Evolutionary conservation across 2,113 vertebrate genomes (phyloP), one percentile per base, ranked within the genome.

Genomic region (Cyprinodon variegatus): DNA sequence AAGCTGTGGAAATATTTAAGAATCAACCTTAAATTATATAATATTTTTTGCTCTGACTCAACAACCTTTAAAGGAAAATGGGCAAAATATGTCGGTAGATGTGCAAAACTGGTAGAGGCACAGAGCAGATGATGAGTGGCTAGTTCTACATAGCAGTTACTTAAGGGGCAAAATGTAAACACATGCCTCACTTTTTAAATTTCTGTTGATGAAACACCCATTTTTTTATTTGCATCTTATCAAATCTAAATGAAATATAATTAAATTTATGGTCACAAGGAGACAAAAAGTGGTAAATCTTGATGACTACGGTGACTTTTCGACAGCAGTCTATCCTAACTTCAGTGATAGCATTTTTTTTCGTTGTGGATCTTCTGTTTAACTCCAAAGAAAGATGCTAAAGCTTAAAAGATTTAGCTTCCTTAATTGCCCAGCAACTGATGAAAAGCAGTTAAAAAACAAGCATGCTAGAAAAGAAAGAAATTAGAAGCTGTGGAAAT

Each of bases 401-500:
- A 92, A 93, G 93, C 93, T 94, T 94, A 93, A 93, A 94, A 91
- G 92, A 91, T 95, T 94, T 94, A 90, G 74, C 12, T 68, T 12
- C 87, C 86, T 91, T 94, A 95, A 95, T 94, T 95, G 93, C 91
- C 87, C 85, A 90, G 92, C 92, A 88, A 36, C 86, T 81, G 85
- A 90, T 94, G 93, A 94, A 90, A 91, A 86, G 88, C n/a, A n/a
- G 50, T n/a, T 57, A 57, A 57, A 14, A 15, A 53, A 53, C 48
- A 82, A 82, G 83, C 13, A 61, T 11, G 38, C 0, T 4, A 17
- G 0, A 11, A 70, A 68, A 68, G 40, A 12, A 15, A 38, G 41
- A 46, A 17, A 82, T 63, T 57, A 29, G 13, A 40, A 65, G 20
- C 15, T 65, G 36, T 72, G 12, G 17, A 60, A 68, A 64, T 75